Base-by-base conservation (phyloP, 2,797 vertebrate genomes). In the Arnoldichthys spilopterus region DNA sequence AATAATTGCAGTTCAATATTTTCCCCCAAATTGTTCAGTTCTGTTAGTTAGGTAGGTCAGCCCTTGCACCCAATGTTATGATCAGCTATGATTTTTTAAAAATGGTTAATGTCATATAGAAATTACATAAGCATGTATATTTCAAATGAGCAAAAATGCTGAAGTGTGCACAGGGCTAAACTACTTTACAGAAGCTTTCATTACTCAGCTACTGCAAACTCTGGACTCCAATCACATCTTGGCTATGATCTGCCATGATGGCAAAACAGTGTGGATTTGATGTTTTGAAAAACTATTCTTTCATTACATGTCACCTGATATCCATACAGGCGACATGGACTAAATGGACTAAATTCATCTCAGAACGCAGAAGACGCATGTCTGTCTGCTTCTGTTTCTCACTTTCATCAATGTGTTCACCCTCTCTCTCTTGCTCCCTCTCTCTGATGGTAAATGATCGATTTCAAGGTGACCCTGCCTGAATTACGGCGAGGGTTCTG, bases 391-490 rank as follows among this genome's bases (percentile, higher is more conserved):
- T 66, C 37, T 68, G 32, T 64, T 76, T n/a, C 53, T 37, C 74
- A 51, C 11, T n/a, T 54, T 70, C 6, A 75, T 32, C 9, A 16
- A 32, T 61, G 56, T 8, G n/a, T 58, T 72, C 53, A 51, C 34
- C 59, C 24, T 53, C 71, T 73, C 70, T 83, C 82, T 70, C 83
- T 62, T 72, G 62, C 76, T 53, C 76, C 7, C 40, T 71, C 66
- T 80, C 83, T 78, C 77, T 78, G 80, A 85, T 82, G 79, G 72
- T 87, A 85, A 89, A 85, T 71, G 89, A 91, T 93, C 89, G 86
- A 84, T 91, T 91, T 95, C 94, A 96, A 96, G 95, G 95, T 96
- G 95, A 95, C 94, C 93, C 90, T 92, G 93, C 90, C 49, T 43
- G 66, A 88, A 91, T 92, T 90, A 87, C 93, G 91, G 93, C 89